Conservation (phyloP, 2,888 invertebrate genomes). For the Lysandra coridon region DNA sequence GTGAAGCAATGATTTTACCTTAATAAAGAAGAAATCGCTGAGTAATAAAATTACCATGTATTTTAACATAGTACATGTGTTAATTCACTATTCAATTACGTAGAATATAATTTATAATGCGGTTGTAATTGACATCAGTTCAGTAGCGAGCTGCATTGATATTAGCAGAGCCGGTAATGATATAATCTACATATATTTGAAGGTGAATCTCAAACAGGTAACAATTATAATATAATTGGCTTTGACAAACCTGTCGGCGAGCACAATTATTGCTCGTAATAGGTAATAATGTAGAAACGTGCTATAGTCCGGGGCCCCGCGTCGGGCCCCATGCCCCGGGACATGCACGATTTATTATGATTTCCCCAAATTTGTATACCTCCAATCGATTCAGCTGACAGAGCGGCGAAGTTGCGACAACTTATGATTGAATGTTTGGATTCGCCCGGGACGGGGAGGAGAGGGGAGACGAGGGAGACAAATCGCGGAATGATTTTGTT, state of each 20-base stretch:
- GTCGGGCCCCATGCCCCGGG: background rate
- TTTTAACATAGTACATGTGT: too few species aligned
- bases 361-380: constrained; percentile 21
- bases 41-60: background rate
- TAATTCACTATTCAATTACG: background rate
- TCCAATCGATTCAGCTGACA: constrained; percentile 19
- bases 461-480: background rate
- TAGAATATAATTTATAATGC: background rate
- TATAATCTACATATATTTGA: background rate
- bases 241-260: background rate
- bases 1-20: background rate
- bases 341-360: background rate
- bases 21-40: background rate
- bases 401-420: constrained; percentile 8
- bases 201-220: background rate
- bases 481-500: constrained; percentile 19
- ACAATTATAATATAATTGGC: background rate
- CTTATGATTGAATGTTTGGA: constrained; percentile 27
- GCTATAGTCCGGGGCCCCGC: background rate
- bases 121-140: background rate
- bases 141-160: background rate
- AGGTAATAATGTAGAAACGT: background rate
- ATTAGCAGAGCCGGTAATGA: background rate
- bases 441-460: background rate
- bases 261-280: background rate